Evolutionary conservation across 1,140 invertebrate genomes (phyloP).

Genomic region (Tetranychus cinnabarinus): DNA sequence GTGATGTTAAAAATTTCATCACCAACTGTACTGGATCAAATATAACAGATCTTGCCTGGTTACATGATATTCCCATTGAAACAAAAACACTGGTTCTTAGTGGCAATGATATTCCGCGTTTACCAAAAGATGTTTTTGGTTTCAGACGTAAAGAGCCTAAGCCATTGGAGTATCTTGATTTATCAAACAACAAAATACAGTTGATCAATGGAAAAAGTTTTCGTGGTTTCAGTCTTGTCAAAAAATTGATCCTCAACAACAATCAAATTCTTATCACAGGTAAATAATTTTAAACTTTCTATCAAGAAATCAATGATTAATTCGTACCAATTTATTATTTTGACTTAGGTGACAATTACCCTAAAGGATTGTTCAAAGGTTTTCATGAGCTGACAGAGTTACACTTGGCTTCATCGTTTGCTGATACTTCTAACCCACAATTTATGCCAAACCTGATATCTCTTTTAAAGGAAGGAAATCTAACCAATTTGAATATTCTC

Average conservation of each 20-base stretch:
- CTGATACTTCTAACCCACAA: constrained; percentile 17
- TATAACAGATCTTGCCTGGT: too few relatives aligned
- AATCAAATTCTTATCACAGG: constrained; percentile 36
- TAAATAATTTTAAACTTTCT: not conserved
- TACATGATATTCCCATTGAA: too few relatives aligned
- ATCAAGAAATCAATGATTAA: not conserved
- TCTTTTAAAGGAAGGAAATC: constrained; percentile 41
- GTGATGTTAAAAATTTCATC: too few relatives aligned
- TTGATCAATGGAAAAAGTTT: constrained; percentile 35
- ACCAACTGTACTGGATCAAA: too few relatives aligned
- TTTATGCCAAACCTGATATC: constrained; percentile 30
- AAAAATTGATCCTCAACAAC: constrained; percentile 44
- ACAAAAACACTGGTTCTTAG: too few relatives aligned
- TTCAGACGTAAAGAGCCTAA: too few relatives aligned
- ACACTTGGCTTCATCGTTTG: constrained; percentile 47
- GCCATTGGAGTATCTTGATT: too few relatives aligned
- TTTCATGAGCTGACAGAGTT: constrained; percentile 43
- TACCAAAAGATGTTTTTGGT: too few relatives aligned
- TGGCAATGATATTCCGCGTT: too few relatives aligned
- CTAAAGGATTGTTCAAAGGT: constrained; percentile 43
- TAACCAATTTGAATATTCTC: constrained; percentile 38
- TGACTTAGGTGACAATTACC: constrained; percentile 26
- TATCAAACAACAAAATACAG: too few relatives aligned
- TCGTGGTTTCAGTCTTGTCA: constrained; percentile 43
- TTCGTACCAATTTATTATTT: not conserved